Conservation (phyloP, 2,113 vertebrate genomes). For the Agelaius tricolor region DNA sequence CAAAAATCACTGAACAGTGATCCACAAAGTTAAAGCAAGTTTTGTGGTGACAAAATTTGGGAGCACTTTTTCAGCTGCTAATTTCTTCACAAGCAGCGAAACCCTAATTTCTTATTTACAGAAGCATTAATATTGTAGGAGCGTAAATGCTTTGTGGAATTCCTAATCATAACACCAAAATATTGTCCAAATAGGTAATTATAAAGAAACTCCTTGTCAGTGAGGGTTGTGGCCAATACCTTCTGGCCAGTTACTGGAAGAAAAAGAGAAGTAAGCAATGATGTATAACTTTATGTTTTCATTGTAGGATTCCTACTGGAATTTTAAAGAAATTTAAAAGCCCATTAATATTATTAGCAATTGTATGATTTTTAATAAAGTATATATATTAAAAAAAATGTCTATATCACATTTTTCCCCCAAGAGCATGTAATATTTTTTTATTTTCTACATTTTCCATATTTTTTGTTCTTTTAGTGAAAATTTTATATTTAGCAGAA, state of each 20-base stretch:
- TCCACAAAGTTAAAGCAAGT: not conserved
- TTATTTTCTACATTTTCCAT: not conserved
- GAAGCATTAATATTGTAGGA: not conserved
- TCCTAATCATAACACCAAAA: not conserved
- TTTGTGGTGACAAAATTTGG: not conserved
- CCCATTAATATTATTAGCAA: accelerated
- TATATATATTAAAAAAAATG: not conserved
- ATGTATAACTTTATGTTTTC: not conserved
- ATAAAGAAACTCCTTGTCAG: not conserved
- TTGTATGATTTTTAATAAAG: not conserved
- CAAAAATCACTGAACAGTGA: not conserved
- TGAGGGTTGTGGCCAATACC: not conserved
- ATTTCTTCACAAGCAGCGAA: not conserved
- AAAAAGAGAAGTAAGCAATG: not conserved
- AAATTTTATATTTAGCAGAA: not conserved
- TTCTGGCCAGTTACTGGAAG: not conserved
- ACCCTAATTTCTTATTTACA: not conserved
- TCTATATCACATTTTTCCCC: not conserved
- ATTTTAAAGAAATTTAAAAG: not conserved
- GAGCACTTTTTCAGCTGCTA: not conserved
- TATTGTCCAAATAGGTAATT: not conserved
- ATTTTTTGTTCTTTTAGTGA: not conserved
- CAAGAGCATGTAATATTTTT: not conserved
- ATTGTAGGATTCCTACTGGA: not conserved
- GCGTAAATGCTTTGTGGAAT: not conserved